A percentile compares a stretch with the other conserved stretches of the same genome.
Evolutionary conservation across 92 coral and sea anemone genomes (phyloP).

Genomic region (Porites divaricata): DNA sequence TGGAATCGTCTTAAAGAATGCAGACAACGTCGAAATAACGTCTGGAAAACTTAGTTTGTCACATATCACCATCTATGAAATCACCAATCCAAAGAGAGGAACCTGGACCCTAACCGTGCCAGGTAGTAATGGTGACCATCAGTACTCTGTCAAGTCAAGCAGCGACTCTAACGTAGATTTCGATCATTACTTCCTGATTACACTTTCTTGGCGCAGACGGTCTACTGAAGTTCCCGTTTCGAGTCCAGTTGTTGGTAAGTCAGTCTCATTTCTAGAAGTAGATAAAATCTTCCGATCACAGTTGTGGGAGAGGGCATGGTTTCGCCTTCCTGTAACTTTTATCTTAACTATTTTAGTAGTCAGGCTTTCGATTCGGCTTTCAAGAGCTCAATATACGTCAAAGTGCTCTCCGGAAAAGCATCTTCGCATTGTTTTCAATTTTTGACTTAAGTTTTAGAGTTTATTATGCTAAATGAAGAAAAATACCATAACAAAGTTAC

Average conservation of each 20-base stretch:
- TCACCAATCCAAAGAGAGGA: constrained; percentile 72
- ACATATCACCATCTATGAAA: constrained; percentile 66
- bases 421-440: too few relatives aligned
- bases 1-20: constrained; percentile 51
- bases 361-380: too few relatives aligned
- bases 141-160: constrained; percentile 73
- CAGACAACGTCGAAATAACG: constrained; percentile 45
- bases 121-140: constrained; percentile 59
- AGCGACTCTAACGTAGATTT: constrained; percentile 84
- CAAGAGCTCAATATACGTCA: too few relatives aligned
- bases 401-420: too few relatives aligned
- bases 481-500: too few relatives aligned
- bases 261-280: too few relatives aligned
- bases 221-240: constrained; percentile 64
- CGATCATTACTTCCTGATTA: constrained; percentile 67
- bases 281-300: too few relatives aligned
- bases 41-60: constrained; percentile 71
- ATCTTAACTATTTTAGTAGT: too few relatives aligned
- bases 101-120: constrained; percentile 81
- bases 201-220: constrained; percentile 30
- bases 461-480: too few relatives aligned
- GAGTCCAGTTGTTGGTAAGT: constrained; percentile 78
- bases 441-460: too few relatives aligned
- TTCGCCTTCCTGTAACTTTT: too few relatives aligned
- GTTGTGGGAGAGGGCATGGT: too few relatives aligned